Evolutionary conservation across 2,113 vertebrate genomes (phyloP).

Genomic region (Zapus hudsonius): DNA sequence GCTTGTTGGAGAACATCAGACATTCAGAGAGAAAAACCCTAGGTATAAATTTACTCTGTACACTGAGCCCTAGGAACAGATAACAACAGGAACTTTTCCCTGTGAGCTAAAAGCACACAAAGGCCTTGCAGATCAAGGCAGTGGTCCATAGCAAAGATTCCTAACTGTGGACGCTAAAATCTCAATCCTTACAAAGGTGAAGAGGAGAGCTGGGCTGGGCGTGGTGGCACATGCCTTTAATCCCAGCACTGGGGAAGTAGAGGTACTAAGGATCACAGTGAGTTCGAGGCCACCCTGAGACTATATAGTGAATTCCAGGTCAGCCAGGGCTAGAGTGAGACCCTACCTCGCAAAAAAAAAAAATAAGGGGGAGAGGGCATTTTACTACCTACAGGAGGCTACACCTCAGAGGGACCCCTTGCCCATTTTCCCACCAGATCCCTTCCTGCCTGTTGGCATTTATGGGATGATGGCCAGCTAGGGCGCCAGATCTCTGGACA

Average conservation of each 20-base stretch:
- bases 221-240: no score
- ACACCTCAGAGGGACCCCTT: not conserved
- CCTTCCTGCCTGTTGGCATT: not conserved
- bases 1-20: no score
- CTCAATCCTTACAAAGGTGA: not conserved
- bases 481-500: no score
- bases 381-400: not conserved
- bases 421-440: not conserved
- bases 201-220: no score
- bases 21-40: not conserved
- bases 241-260: no score
- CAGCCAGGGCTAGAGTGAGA: no score
- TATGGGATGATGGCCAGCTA: no score
- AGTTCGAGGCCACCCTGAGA: no score
- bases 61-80: not conserved
- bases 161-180: not conserved
- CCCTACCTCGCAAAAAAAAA: no score
- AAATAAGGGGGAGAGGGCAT: not conserved
- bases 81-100: not conserved
- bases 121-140: not conserved
- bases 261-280: no score
- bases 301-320: no score
- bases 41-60: not conserved
- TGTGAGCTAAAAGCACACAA: not conserved
- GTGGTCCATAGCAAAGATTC: not conserved